phyloP scores from a whole-genome alignment of 2,113 vertebrate species.

The Hymenochirus boettgeri region DNA sequence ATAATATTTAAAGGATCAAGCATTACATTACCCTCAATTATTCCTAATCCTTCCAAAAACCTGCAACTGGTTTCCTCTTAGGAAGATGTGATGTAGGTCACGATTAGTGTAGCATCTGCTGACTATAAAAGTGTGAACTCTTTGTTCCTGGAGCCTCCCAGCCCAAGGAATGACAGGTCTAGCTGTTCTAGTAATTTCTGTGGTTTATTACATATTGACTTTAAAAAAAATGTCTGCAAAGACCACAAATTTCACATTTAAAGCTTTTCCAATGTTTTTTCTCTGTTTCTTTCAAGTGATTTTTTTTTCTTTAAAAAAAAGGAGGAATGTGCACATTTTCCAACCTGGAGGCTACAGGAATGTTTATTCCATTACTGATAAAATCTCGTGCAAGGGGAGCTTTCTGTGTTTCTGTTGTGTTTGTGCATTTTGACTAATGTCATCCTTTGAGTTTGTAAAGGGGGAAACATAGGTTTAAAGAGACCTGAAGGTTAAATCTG shows the following conservation, averaged over 20 bases:
- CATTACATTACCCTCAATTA: background rate
- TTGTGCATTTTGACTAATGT: too few species aligned
- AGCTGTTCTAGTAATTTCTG: background rate
- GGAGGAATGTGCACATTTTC: slow-evolving; percentile 1
- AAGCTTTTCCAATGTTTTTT: background rate
- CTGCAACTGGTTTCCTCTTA: background rate
- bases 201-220: background rate
- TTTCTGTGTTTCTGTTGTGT: background rate
- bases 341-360: background rate
- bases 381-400: background rate
- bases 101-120: background rate
- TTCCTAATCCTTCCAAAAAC: slow-evolving; percentile 1
- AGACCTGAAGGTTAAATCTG: too few species aligned
- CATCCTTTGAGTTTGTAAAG: too few species aligned
- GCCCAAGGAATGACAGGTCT: background rate
- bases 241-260: background rate
- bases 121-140: slow-evolving; percentile 6
- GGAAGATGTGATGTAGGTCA: background rate
- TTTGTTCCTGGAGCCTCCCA: background rate
- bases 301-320: background rate
- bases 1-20: background rate
- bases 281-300: background rate
- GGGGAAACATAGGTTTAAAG: too few species aligned
- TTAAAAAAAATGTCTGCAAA: background rate
- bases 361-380: slow-evolving; percentile 8